phyloP scores from a whole-genome alignment of 2,113 vertebrate species.

The Daboia siamensis region DNA sequence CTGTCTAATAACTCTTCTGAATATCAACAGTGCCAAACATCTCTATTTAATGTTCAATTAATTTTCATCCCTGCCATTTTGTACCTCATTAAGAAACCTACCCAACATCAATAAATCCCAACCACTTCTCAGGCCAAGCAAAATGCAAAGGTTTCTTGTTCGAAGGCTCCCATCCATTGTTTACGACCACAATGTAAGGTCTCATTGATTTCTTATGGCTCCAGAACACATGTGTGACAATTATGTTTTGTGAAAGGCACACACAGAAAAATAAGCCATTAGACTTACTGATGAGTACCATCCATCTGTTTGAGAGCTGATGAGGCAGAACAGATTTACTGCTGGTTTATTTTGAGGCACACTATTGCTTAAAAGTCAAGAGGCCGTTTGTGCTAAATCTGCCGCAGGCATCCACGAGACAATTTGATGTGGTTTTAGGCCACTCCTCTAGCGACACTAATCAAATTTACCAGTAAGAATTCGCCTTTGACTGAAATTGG shows the following conservation, averaged over 20 bases:
- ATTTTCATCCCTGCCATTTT: constrained; percentile 40
- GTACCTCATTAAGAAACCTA: constrained; percentile 29
- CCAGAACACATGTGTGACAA: not conserved
- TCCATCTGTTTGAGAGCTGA: constrained; percentile 60
- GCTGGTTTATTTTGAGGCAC: constrained; percentile 35
- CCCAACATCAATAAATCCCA: constrained; percentile 29
- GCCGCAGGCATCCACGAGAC: not conserved
- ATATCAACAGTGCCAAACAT: not conserved
- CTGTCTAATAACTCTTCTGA: not conserved
- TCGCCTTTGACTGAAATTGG: not conserved
- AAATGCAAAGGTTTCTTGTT: constrained; percentile 11
- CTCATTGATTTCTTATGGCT: constrained; percentile 39
- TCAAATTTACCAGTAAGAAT: not conserved
- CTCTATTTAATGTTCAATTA: constrained; percentile 28
- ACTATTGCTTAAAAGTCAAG: not conserved
- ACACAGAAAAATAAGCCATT: constrained; percentile 35
- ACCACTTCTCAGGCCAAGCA: not conserved
- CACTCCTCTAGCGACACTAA: not conserved
- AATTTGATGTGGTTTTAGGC: not conserved
- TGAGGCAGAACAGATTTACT: constrained; percentile 58
- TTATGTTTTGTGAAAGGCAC: constrained; percentile 34
- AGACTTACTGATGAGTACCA: constrained; percentile 43
- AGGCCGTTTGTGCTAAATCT: not conserved
- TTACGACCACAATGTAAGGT: constrained; percentile 8
- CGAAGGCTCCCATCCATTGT: not conserved